Conservation (phyloP, 2,888 invertebrate species). For the Neria commutata region DNA sequence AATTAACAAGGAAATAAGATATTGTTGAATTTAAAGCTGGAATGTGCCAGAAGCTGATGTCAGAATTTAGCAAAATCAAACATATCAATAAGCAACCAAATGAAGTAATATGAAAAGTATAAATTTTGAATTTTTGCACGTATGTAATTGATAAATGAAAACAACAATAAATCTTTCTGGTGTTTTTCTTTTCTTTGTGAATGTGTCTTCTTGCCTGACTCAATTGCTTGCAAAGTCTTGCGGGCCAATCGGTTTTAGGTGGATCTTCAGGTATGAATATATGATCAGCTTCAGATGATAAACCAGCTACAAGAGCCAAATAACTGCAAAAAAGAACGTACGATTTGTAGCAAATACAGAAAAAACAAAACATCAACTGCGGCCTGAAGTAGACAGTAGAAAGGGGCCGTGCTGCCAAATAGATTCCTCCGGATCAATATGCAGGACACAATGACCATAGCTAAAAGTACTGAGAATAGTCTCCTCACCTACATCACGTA, state of each 20-base stretch:
- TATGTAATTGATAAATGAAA: conserved; percentile 25
- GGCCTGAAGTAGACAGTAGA: too few relatives aligned
- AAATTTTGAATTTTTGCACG: conserved; percentile 21
- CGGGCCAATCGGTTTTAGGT: conserved; percentile 77
- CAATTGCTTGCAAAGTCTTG: conserved; percentile 77
- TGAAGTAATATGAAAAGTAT: not conserved
- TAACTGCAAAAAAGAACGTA: conserved; percentile 67
- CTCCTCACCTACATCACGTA: too few relatives aligned
- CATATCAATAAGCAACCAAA: conserved; percentile 25
- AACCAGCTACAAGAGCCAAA: conserved; percentile 82
- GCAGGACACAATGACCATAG: too few relatives aligned
- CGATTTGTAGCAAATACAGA: conserved; percentile 19
- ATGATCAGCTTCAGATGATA: conserved; percentile 85
- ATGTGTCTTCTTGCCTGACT: conserved; percentile 65
- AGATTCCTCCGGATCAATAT: too few relatives aligned
- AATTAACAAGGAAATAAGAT: too few relatives aligned
- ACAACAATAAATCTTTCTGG: conserved; percentile 17
- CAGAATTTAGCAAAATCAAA: conserved; percentile 1
- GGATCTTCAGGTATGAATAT: conserved; percentile 90
- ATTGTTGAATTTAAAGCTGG: too few relatives aligned
- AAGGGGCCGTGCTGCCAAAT: too few relatives aligned
- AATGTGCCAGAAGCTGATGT: too few relatives aligned
- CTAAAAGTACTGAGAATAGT: too few relatives aligned
- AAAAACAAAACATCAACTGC: conserved; percentile 24
- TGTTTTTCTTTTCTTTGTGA: conserved; percentile 17